Evolutionary conservation across 2,113 vertebrate genomes (phyloP).

Genomic region (Etheostoma cragini): DNA sequence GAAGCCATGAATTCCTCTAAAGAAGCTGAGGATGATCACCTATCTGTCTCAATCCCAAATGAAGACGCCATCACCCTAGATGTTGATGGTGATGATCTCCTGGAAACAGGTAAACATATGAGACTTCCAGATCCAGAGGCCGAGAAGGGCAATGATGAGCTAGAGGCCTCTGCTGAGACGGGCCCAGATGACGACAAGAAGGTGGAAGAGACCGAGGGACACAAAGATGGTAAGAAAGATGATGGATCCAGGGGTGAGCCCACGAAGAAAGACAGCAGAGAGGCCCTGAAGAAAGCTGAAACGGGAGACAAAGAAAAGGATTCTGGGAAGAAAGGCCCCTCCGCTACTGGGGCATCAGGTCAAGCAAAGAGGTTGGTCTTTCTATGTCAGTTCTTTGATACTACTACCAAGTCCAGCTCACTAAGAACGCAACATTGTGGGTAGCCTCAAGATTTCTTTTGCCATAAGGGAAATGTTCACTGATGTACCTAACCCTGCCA

Average conservation of each 20-base stretch:
- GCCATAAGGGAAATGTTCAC: slow-evolving; percentile 84
- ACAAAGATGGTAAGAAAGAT: slow-evolving; percentile 98
- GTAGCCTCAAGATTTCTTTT: slow-evolving; percentile 95
- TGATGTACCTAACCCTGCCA: slow-evolving; percentile 94
- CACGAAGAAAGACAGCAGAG: slow-evolving; percentile 96
- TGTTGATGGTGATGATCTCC: slow-evolving; percentile 99
- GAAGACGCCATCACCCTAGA: slow-evolving; percentile 99
- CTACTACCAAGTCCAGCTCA: slow-evolving; percentile 99
- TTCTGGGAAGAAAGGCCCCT: slow-evolving; percentile 99
- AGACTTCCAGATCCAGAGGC: slow-evolving; percentile 99
- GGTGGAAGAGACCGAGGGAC: slow-evolving; percentile 90
- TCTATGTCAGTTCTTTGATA: slow-evolving; percentile 99
- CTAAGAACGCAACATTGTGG: slow-evolving; percentile 98
- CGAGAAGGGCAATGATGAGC: slow-evolving; percentile 94
- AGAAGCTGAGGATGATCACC: slow-evolving; percentile 99
- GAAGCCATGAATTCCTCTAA: slow-evolving; percentile 91
- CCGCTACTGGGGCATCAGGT: slow-evolving; percentile 97
- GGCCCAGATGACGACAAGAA: slow-evolving; percentile 92
- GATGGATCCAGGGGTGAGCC: slow-evolving; percentile 92
- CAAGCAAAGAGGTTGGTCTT: slow-evolving; percentile 99
- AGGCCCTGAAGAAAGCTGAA: slow-evolving; percentile 97
- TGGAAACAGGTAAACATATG: slow-evolving; percentile 99
- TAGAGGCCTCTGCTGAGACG: slow-evolving; percentile 91
- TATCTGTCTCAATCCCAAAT: slow-evolving; percentile 99
- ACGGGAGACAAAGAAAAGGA: slow-evolving; percentile 99